A percentile compares a stretch with the other conserved stretches of the same genome.
Evolutionary conservation across 2,113 vertebrate genomes (phyloP).

Genomic region (Pygoscelis antarcticus): DNA sequence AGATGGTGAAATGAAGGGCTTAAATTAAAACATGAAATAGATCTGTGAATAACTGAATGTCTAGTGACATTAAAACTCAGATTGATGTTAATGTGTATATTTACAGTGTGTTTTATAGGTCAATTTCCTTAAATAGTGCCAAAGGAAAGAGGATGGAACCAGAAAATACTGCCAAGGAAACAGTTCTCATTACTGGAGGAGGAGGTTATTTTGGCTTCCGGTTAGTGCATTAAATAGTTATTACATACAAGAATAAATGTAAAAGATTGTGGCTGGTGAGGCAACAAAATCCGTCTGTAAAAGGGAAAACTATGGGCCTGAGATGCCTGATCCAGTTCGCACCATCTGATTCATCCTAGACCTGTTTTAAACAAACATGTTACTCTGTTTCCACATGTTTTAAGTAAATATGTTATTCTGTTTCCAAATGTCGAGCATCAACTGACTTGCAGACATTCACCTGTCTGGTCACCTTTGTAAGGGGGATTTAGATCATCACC

Average conservation of each 20-base stretch:
- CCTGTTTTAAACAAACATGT: neutral
- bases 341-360: accelerated
- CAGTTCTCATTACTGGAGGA: slow-evolving; percentile 87
- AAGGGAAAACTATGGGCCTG: neutral
- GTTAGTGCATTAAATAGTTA: slow-evolving; percentile 71
- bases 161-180: slow-evolving; percentile 15
- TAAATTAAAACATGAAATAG: accelerated
- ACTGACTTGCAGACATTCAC: neutral
- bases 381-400: neutral
- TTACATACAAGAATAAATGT: neutral
- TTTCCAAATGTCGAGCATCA: neutral
- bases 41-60: neutral
- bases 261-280: neutral
- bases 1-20: neutral
- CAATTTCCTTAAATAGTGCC: neutral
- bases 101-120: neutral
- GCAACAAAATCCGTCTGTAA: neutral
- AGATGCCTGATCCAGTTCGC: neutral
- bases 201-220: slow-evolving; percentile 92
- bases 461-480: neutral
- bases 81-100: neutral
- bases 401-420: accelerated
- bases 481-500: neutral
- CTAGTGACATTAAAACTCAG: neutral
- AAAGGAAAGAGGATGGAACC: slow-evolving; percentile 46